phyloP scores from a whole-genome alignment of 2,888 invertebrate genomes.

The Eugnorisma glareosa region DNA sequence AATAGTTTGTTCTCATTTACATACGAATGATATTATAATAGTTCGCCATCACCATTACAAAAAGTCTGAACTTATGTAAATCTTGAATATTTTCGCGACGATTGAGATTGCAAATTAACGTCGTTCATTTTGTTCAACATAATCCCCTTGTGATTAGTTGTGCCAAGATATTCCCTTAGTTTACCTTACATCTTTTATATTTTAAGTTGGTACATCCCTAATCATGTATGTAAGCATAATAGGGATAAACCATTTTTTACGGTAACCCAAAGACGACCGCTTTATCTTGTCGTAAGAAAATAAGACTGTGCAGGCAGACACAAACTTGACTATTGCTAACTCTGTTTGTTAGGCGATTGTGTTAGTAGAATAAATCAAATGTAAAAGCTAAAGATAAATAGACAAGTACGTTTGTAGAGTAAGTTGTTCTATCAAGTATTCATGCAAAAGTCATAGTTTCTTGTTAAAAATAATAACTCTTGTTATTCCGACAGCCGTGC shows the following conservation, averaged over 20 bases:
- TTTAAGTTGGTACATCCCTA: not conserved
- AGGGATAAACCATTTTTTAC: not conserved
- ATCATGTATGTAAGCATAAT: not conserved
- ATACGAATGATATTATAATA: slow-evolving; percentile 46
- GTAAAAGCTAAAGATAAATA: not conserved
- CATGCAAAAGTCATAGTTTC: not conserved
- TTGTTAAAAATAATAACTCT: no score
- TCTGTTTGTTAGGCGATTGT: not conserved
- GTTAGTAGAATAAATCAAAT: not conserved
- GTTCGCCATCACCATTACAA: slow-evolving; percentile 4
- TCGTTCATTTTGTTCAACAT: not conserved
- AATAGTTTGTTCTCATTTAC: slow-evolving; percentile 43
- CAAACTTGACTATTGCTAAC: slow-evolving; percentile 1
- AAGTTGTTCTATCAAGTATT: not conserved
- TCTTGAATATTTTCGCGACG: not conserved
- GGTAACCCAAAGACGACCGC: not conserved
- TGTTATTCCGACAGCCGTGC: no score
- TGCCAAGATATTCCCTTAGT: not conserved
- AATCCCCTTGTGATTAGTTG: not conserved
- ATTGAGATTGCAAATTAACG: not conserved
- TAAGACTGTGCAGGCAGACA: not conserved
- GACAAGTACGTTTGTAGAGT: no score
- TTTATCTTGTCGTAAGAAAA: not conserved
- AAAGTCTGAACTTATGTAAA: not conserved
- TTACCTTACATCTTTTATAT: not conserved